Evolutionary conservation across 2,113 vertebrate species (phyloP).

Genomic region (Nyctibius bracteatus): DNA sequence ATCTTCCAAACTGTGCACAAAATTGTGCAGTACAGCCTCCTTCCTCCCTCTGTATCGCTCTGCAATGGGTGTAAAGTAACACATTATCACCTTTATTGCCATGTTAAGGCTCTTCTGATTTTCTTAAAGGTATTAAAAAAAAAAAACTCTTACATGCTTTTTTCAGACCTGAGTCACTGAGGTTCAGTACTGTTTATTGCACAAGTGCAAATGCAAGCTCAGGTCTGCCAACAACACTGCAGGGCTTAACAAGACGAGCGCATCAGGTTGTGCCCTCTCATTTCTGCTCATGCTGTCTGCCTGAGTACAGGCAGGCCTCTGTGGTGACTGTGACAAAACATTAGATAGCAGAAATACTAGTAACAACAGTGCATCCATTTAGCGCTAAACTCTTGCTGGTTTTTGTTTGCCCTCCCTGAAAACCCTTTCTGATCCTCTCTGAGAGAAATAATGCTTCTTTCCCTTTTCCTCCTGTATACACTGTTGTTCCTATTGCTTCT

Average conservation of each 20-base stretch:
- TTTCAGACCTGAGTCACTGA: neutral
- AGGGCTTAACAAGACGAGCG: neutral
- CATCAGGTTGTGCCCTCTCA: neutral
- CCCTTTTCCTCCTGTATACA: neutral
- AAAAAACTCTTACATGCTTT: neutral
- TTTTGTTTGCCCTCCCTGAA: neutral
- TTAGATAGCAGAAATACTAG: neutral
- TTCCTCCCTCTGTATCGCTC: neutral
- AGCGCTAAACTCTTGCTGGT: neutral
- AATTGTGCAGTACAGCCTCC: neutral
- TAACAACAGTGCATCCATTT: neutral
- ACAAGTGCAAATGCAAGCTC: neutral
- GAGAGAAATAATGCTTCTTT: neutral
- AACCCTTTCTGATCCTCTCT: neutral
- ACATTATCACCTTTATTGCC: neutral
- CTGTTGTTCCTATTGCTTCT: neutral
- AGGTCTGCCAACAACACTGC: neutral
- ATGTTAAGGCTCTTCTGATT: neutral
- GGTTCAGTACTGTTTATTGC: neutral
- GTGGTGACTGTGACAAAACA: neutral
- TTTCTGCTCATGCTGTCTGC: neutral
- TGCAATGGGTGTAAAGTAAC: neutral
- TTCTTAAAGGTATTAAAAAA: neutral
- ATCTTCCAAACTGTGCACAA: conserved; percentile 9
- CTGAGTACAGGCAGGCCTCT: neutral